phyloP scores from a whole-genome alignment of 1,140 invertebrate genomes.

The Babylonia areolata region DNA sequence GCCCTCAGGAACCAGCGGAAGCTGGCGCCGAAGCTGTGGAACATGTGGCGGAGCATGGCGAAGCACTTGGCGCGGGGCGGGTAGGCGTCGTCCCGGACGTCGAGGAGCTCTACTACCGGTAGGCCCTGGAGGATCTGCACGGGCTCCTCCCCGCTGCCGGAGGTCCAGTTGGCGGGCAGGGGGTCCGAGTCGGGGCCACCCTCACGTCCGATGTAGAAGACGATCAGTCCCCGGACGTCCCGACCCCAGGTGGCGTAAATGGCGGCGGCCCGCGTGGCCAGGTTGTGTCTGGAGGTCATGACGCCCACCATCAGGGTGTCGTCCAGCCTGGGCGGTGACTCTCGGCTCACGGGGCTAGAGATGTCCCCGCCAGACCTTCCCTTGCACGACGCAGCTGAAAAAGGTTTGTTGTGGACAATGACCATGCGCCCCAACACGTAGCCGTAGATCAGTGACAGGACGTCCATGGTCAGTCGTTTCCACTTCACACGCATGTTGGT shows the following conservation, averaged over 20 bases:
- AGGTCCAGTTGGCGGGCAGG: too few species aligned
- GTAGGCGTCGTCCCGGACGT: conserved; percentile 91
- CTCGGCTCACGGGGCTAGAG: background rate
- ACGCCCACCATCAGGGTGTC: conserved; percentile 85
- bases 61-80: conserved; percentile 99
- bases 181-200: conserved; percentile 47
- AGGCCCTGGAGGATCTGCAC: conserved; percentile 15
- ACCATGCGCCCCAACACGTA: background rate
- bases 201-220: conserved; percentile 83
- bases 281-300: conserved; percentile 93
- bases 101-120: conserved; percentile 85
- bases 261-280: conserved; percentile 87
- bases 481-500: background rate
- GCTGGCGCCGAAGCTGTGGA: conserved; percentile 87
- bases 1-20: conserved; percentile 98
- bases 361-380: background rate
- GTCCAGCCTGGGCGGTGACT: background rate
- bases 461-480: background rate
- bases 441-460: background rate
- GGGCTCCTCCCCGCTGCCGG: background rate
- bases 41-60: conserved; percentile 97
- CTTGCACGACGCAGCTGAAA: too few species aligned
- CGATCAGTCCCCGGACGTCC: conserved; percentile 87
- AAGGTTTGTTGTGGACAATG: too few species aligned
- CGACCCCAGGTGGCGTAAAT: conserved; percentile 94